Evolutionary conservation across 1,140 invertebrate species (phyloP).

Genomic region (Tetraneura akinire): DNA sequence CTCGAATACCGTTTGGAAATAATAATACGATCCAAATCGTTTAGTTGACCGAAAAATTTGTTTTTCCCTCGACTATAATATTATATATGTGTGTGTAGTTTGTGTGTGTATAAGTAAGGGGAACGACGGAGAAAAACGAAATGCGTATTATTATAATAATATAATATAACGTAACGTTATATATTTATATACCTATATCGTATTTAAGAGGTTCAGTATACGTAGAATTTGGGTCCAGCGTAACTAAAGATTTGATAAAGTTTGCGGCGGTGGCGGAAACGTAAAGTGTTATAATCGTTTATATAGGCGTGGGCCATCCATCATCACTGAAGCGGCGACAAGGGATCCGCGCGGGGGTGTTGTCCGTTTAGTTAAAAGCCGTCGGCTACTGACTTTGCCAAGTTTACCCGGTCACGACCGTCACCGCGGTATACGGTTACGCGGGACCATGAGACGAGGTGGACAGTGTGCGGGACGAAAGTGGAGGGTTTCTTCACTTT

Average conservation of each 20-base stretch:
- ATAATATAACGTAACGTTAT: no score
- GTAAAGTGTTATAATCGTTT: constrained; percentile 49
- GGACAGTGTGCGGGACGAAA: no score
- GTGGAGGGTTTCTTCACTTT: constrained; percentile 30
- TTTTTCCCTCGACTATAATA: constrained; percentile 34
- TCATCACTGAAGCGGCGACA: constrained; percentile 1
- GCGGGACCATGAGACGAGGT: no score
- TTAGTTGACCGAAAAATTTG: constrained; percentile 50
- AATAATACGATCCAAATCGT: constrained; percentile 51
- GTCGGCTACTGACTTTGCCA: constrained; percentile 34
- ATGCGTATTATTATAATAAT: no score
- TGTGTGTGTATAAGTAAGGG: no score
- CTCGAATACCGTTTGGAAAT: constrained; percentile 46
- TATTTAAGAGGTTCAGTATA: no score
- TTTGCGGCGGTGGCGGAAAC: constrained; percentile 11
- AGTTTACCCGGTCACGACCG: constrained; percentile 9
- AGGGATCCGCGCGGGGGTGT: neutral
- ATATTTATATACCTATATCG: no score
- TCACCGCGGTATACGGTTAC: neutral
- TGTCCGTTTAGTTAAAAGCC: constrained; percentile 51
- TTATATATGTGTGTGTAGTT: no score
- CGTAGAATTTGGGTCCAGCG: no score
- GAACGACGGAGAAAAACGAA: neutral
- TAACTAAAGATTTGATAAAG: constrained; percentile 29
- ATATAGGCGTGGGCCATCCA: constrained; percentile 49